These are phyloP conservation scores for Centropyge bicolor DNA, from an alignment of 2,797 vertebrate genomes.

Conservation along the genomic window DNA sequence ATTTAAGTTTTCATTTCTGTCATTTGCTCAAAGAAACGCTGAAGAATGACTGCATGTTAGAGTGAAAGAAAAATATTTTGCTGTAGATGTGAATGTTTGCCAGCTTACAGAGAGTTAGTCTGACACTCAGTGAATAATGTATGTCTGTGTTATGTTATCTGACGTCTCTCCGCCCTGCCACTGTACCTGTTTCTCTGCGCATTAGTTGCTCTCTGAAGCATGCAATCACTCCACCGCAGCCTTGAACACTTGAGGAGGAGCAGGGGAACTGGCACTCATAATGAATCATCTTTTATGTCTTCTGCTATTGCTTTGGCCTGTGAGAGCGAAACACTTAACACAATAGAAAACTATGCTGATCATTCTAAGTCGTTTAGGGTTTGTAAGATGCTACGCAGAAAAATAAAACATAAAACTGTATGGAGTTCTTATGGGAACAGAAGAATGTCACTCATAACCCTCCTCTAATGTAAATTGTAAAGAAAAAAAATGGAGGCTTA, in stretches of 20 bases:
- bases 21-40: background rate
- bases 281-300: slow-evolving; percentile 50
- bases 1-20: background rate
- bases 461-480: no score
- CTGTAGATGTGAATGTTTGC: slow-evolving; percentile 8
- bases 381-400: slow-evolving; percentile 1
- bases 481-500: no score
- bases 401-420: slow-evolving; percentile 2
- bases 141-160: slow-evolving; percentile 15
- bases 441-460: no score
- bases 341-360: slow-evolving; percentile 1
- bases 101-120: background rate
- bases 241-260: slow-evolving; percentile 17
- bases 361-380: slow-evolving; percentile 12
- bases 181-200: slow-evolving; percentile 45
- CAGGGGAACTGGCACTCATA: slow-evolving; percentile 1
- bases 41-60: background rate
- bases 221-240: slow-evolving; percentile 34
- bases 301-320: background rate
- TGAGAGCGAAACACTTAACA: background rate
- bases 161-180: slow-evolving; percentile 2
- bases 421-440: no score
- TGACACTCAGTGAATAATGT: slow-evolving; percentile 29
- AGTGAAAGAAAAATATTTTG: background rate
- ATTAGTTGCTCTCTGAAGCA: slow-evolving; percentile 35